A percentile compares a stretch with the other conserved stretches of the same genome.
Evolutionary conservation across 1,140 invertebrate genomes (phyloP).

Genomic region (Drosophila ohnishii): DNA sequence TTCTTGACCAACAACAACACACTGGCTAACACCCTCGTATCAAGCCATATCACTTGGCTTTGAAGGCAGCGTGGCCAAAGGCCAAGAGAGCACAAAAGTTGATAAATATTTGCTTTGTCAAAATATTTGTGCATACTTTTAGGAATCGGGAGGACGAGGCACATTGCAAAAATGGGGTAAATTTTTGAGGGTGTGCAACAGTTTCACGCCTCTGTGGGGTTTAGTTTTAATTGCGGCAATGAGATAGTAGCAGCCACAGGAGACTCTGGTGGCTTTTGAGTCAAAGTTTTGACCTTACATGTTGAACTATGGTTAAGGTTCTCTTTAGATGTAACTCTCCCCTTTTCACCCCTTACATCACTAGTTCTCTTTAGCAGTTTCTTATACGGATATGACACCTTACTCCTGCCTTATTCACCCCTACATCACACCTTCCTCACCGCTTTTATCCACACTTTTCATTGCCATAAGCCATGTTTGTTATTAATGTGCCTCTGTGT

Average conservation of each 20-base stretch:
- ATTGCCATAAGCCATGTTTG: slow-evolving; percentile 63
- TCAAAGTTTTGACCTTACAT: slow-evolving; percentile 34
- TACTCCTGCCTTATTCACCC: background rate
- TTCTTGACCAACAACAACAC: slow-evolving; percentile 28
- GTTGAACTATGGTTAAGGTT: background rate
- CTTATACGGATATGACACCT: too few relatives aligned
- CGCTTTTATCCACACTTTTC: slow-evolving; percentile 33
- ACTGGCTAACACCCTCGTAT: slow-evolving; percentile 17
- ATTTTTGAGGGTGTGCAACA: slow-evolving; percentile 15
- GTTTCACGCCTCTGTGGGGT: slow-evolving; percentile 52
- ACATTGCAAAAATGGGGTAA: background rate
- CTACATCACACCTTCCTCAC: background rate
- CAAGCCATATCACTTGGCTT: slow-evolving; percentile 27
- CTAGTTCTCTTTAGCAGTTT: background rate
- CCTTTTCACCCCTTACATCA: background rate
- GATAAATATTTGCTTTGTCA: slow-evolving; percentile 76
- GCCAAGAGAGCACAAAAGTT: slow-evolving; percentile 66
- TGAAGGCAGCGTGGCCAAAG: slow-evolving; percentile 56
- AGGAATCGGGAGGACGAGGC: slow-evolving; percentile 8
- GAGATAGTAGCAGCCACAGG: slow-evolving; percentile 22
- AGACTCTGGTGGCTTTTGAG: slow-evolving; percentile 31
- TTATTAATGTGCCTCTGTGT: slow-evolving; percentile 64
- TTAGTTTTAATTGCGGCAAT: slow-evolving; percentile 72
- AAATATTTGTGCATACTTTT: slow-evolving; percentile 73
- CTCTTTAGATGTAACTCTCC: too few relatives aligned